phyloP scores from a whole-genome alignment of 2,797 vertebrate genomes.

The Sarcophilus harrisii region DNA sequence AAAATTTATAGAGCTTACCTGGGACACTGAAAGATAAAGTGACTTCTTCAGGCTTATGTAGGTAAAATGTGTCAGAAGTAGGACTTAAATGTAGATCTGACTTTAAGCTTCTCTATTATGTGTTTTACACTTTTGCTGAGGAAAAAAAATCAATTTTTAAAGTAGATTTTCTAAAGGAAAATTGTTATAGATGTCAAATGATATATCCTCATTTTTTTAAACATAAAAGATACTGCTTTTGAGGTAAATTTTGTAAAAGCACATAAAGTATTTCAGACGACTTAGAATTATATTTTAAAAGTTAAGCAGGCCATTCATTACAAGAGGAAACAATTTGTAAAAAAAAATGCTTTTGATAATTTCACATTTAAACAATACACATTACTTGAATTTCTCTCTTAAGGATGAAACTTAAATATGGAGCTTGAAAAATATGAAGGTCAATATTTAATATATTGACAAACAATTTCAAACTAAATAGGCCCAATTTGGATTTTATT shows the following conservation, averaged over 20 bases:
- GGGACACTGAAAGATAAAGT: not conserved
- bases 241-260: constrained; percentile 19
- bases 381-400: constrained; percentile 11
- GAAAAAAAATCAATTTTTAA: not conserved
- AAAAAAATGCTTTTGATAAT: constrained; percentile 47
- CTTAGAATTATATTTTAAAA: not conserved
- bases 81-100: not conserved
- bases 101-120: not conserved
- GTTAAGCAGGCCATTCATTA: not conserved
- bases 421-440: constrained; percentile 35
- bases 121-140: not conserved
- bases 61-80: not conserved
- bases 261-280: constrained; percentile 25
- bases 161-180: constrained; percentile 14
- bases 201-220: not conserved
- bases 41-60: not conserved
- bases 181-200: not conserved
- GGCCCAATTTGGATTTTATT: not conserved
- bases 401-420: not conserved
- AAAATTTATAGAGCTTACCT: not conserved
- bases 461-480: not conserved
- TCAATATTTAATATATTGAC: constrained; percentile 15
- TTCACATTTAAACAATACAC: not conserved
- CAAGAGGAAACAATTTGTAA: not conserved
- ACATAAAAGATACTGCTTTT: not conserved